These are phyloP conservation scores for Cephalopholis sonnerati DNA, from an alignment of 2,113 vertebrate genomes.

Conservation along the genomic window DNA sequence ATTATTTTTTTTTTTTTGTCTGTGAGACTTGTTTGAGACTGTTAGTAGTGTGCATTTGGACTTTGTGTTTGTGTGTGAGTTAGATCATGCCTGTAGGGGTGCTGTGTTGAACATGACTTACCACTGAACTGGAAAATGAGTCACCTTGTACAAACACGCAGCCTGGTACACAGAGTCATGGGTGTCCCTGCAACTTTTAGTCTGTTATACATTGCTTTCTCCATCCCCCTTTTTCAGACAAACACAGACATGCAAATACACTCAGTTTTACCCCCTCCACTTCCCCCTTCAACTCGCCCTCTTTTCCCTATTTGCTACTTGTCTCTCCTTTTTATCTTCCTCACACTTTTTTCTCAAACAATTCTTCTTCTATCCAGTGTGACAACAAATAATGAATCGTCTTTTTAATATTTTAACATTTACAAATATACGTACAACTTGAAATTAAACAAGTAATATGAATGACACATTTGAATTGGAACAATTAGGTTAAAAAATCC, in stretches of 20 bases:
- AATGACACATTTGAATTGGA: not conserved
- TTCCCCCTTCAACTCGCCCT: not conserved
- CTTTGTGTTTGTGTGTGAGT: slow-evolving; percentile 9
- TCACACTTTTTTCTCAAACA: not conserved
- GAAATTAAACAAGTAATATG: not conserved
- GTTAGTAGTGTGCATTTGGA: not conserved
- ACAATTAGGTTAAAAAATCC: not conserved
- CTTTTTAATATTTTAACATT: not conserved
- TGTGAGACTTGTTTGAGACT: slow-evolving; percentile 21
- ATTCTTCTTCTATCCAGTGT: too few species aligned
- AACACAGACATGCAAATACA: not conserved
- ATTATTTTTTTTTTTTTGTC: not conserved
- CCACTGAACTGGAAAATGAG: slow-evolving; percentile 52
- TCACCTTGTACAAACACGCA: slow-evolving; percentile 40
- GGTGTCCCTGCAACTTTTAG: slow-evolving; percentile 3
- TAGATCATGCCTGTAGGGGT: slow-evolving; percentile 1
- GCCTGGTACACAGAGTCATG: not conserved
- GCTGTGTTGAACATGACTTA: slow-evolving; percentile 27
- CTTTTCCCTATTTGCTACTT: not conserved
- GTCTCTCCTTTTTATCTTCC: too few species aligned
- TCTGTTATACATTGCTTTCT: not conserved
- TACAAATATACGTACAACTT: not conserved
- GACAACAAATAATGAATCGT: not conserved
- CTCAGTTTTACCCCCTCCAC: not conserved
- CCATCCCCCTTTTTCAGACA: not conserved